Percentiles rank a stretch among this genome's conserved stretches.
Evolutionary conservation across 2,113 vertebrate species (phyloP).

Genomic region (Indri indri): DNA sequence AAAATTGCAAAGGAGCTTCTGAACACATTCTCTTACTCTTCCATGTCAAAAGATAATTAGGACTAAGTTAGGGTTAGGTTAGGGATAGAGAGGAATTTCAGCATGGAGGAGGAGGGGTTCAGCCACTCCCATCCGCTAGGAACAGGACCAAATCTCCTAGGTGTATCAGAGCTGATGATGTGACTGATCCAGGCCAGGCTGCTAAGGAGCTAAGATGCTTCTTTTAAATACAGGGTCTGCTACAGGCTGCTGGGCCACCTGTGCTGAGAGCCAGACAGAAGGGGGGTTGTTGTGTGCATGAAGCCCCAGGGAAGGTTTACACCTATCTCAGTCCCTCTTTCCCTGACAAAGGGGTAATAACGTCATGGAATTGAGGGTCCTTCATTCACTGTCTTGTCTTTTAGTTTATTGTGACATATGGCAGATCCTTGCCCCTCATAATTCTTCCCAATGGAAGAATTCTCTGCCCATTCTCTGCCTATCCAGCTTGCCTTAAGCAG

Average conservation of each 20-base stretch:
- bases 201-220: neutral
- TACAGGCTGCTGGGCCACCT: neutral
- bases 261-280: neutral
- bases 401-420: conserved; percentile 29
- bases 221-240: neutral
- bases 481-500: neutral
- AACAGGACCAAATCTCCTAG: neutral
- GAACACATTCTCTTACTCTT: neutral
- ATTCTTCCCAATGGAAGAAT: neutral
- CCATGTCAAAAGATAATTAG: neutral
- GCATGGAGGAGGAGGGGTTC: neutral
- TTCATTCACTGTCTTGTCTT: conserved; percentile 28
- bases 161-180: neutral
- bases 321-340: neutral
- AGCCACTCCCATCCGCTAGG: neutral
- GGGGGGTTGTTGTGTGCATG: neutral
- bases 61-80: neutral
- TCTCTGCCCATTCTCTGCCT: neutral
- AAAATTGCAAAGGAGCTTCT: conserved; percentile 30
- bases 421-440: neutral
- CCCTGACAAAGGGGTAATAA: neutral
- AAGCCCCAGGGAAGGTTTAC: neutral
- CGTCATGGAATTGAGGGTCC: neutral
- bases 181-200: neutral
- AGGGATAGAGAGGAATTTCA: neutral